Evolutionary conservation across 2,888 invertebrate species (phyloP).

Genomic region (Pharmacophagus antenor): DNA sequence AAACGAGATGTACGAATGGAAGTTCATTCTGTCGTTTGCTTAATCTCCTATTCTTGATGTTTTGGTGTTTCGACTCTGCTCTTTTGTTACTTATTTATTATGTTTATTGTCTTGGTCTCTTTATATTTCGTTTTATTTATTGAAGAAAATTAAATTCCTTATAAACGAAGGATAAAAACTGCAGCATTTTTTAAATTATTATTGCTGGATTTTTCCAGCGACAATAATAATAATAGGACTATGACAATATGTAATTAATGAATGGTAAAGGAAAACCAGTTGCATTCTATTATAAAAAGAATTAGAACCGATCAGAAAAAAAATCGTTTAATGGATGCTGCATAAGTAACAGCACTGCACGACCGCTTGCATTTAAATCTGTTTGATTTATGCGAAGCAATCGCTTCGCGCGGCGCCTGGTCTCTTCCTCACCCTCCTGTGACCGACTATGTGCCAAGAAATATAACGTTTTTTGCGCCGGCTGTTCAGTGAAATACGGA

Average conservation of each 20-base stretch:
- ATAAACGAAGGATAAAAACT: too few relatives aligned
- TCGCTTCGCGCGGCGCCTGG: slow-evolving; percentile 41
- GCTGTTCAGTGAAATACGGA: slow-evolving; percentile 11
- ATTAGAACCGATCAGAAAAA: slow-evolving; percentile 43
- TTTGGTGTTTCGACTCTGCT: neutral
- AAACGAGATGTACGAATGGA: slow-evolving; percentile 37
- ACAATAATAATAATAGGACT: too few relatives aligned
- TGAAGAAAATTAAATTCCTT: too few relatives aligned
- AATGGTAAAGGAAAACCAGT: neutral
- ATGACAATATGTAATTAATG: neutral
- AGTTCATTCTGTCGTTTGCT: slow-evolving; percentile 19
- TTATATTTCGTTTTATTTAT: neutral
- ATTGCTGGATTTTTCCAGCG: too few relatives aligned
- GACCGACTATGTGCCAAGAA: slow-evolving; percentile 34
- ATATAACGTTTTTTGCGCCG: slow-evolving; percentile 31
- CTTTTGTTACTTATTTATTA: neutral
- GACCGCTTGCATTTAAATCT: slow-evolving; percentile 58
- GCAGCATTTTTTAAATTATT: too few relatives aligned
- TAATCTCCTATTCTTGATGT: slow-evolving; percentile 3
- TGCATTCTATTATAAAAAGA: slow-evolving; percentile 24
- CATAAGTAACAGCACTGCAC: slow-evolving; percentile 51
- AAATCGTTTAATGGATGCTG: slow-evolving; percentile 48
- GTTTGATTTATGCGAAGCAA: slow-evolving; percentile 64
- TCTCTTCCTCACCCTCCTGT: slow-evolving; percentile 29
- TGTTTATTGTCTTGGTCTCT: neutral